Evolutionary conservation across 1,140 invertebrate species (phyloP).

Genomic region (Caerostris darwini): DNA sequence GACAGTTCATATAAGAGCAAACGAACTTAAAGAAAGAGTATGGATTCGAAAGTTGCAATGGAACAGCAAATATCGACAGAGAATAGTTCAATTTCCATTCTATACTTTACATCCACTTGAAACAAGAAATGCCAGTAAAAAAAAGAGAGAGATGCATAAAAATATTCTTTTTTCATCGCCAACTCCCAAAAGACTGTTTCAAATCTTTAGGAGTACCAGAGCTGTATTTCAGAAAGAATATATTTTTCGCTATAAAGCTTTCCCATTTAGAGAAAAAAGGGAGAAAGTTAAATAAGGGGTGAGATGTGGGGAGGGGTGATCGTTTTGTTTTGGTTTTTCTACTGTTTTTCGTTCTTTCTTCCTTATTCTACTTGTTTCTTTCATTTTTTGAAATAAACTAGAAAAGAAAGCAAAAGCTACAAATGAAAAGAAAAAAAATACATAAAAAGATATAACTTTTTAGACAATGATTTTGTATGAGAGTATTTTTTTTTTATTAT

Average conservation of each 20-base stretch:
- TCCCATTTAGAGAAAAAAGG: conserved; percentile 62
- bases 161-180: conserved; percentile 40
- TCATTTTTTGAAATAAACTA: conserved; percentile 67
- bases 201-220: conserved; percentile 68
- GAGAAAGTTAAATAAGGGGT: conserved; percentile 36
- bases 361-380: conserved; percentile 43
- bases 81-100: conserved; percentile 74
- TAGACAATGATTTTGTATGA: conserved; percentile 70
- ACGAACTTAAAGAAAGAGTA: neutral
- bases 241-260: conserved; percentile 70
- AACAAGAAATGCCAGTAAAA: conserved; percentile 57
- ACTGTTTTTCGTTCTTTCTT: neutral
- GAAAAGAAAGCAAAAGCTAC: conserved; percentile 50
- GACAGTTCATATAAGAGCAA: conserved; percentile 6
- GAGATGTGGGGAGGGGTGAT: neutral
- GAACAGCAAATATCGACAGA: conserved; percentile 43
- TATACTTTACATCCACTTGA: conserved; percentile 63
- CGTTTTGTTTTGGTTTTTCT: conserved; percentile 69
- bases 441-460: conserved; percentile 52
- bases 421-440: conserved; percentile 53
- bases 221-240: conserved; percentile 63
- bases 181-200: conserved; percentile 74
- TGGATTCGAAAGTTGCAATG: conserved; percentile 19
- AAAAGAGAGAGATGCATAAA: conserved; percentile 22
- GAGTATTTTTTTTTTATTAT: neutral